Conservation (phyloP, 1,140 invertebrate genomes). For the Camponotus vicinus region DNA sequence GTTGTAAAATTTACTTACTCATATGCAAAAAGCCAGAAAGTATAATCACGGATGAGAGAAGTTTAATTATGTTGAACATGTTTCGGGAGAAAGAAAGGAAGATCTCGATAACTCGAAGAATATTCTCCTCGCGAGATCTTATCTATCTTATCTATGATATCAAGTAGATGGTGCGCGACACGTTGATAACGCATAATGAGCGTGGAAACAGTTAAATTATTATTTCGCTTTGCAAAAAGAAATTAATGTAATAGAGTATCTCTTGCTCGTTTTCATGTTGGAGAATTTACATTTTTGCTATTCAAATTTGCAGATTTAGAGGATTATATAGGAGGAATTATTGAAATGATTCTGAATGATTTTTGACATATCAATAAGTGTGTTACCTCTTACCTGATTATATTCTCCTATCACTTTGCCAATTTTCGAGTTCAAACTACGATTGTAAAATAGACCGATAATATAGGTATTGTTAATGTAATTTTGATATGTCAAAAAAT, state of each 20-base stretch:
- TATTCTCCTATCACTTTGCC: too few species aligned
- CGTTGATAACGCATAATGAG: not conserved
- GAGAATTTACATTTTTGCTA: not conserved
- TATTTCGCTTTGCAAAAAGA: not conserved
- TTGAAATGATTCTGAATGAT: not conserved
- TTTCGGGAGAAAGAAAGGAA: not conserved
- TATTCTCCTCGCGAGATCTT: slow-evolving; percentile 24
- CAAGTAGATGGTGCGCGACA: slow-evolving; percentile 44
- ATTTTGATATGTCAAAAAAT: too few species aligned
- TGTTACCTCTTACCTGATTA: too few species aligned
- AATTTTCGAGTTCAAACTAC: too few species aligned
- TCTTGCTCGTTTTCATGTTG: not conserved
- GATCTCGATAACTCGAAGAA: slow-evolving; percentile 24
- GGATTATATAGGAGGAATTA: not conserved
- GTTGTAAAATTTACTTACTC: slow-evolving; percentile 56
- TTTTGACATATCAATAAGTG: too few species aligned
- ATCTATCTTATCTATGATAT: slow-evolving; percentile 72
- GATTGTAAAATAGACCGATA: too few species aligned
- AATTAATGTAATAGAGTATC: not conserved
- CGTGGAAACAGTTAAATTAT: not conserved
- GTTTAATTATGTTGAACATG: slow-evolving; percentile 52
- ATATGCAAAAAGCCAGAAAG: slow-evolving; percentile 22
- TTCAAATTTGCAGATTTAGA: not conserved
- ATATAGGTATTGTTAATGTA: too few species aligned
- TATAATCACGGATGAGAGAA: slow-evolving; percentile 14